These are phyloP conservation scores for Hippocampus zosterae DNA, from an alignment of 2,113 vertebrate species.

Conservation along the genomic window DNA sequence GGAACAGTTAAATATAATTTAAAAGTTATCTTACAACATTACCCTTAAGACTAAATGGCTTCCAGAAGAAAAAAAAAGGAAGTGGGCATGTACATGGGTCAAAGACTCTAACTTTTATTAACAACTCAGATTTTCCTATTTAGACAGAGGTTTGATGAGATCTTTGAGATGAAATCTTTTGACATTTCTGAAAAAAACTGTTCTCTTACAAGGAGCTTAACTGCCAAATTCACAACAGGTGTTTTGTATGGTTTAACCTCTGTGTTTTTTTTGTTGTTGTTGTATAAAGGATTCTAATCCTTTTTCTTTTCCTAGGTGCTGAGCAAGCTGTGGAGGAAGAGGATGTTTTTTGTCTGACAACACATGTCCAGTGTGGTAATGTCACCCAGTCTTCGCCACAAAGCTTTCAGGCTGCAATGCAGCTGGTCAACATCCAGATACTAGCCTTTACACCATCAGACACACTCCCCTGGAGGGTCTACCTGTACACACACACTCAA, in stretches of 20 bases:
- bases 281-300: neutral
- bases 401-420: slow-evolving; percentile 81
- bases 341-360: slow-evolving; percentile 71
- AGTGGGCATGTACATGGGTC: too few relatives aligned
- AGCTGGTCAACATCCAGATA: slow-evolving; percentile 85
- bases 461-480: slow-evolving; percentile 84
- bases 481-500: slow-evolving; percentile 77
- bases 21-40: too few relatives aligned
- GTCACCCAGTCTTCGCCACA: slow-evolving; percentile 62
- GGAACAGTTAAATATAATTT: too few relatives aligned
- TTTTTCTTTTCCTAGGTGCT: slow-evolving; percentile 25
- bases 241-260: too few relatives aligned
- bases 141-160: too few relatives aligned
- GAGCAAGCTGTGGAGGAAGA: slow-evolving; percentile 46
- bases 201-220: neutral
- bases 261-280: too few relatives aligned
- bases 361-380: slow-evolving; percentile 57
- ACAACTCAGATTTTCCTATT: too few relatives aligned
- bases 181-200: too few relatives aligned
- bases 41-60: too few relatives aligned
- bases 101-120: too few relatives aligned
- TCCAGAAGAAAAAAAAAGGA: too few relatives aligned
- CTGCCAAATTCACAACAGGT: neutral
- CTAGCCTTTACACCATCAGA: slow-evolving; percentile 83
- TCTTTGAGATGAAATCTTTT: too few relatives aligned